Base-by-base conservation (phyloP, 2,888 invertebrate species). In the Zaprionus lineosus region DNA sequence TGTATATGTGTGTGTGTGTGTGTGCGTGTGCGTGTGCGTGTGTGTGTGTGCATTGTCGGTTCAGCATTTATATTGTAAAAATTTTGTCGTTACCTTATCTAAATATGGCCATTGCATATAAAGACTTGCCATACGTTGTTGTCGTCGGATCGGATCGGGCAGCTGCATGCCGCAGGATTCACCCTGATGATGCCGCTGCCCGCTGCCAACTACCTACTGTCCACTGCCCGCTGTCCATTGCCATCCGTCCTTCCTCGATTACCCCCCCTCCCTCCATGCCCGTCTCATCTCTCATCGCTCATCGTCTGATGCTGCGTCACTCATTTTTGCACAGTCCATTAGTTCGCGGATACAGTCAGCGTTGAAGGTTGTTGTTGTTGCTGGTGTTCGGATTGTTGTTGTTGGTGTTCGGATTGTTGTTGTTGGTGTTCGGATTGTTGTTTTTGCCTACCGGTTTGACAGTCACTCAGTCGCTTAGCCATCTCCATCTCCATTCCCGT, bases 21-120 rank as follows among this genome's bases (percentile, higher is more conserved):
- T n/a, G n/a, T n/a, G n/a, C n/a, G n/a, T n/a, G n/a, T n/a, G n/a
- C n/a, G n/a, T n/a, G n/a, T n/a, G n/a, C n/a, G 19, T 15, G 7
- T 41, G 59, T 31, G 39, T 44, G 28, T 48, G 47, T 39, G 51
- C 29, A 36, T 57, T 56, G 48, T 57, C 36, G 36, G 29, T 24
- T 29, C 69, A 47, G 52, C 69, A 65, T 76, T 74, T 62, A 73
- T 62, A 73, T 73, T 65, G 71, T 62, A 71, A 74, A 83, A 78
- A 83, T 83, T 83, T 72, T 78, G 78, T 78, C 78, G 83, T 83
- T 83, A 76, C 83, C 78, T 76, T 78, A 78, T 78, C 78, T 78
- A 78, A 78, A 78, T 78, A 78, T 78, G 78, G 83, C 79, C 76
- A 78, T 78, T 83, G 76, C 78, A 74, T 83, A 76, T 78, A 75